phyloP scores from a whole-genome alignment of 2,888 invertebrate species.

The Camptogramma bilineatum region DNA sequence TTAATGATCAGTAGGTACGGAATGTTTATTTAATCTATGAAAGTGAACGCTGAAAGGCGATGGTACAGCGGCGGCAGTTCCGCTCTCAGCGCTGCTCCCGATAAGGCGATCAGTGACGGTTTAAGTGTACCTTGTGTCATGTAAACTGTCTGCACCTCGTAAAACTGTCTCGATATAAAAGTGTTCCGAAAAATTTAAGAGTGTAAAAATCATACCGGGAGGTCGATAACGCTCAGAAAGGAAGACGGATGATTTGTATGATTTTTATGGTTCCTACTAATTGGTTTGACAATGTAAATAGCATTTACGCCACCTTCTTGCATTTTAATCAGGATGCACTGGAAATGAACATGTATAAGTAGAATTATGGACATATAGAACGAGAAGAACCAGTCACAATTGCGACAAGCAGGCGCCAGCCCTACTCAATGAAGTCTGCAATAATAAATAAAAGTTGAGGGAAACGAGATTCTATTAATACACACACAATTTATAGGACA shows the following conservation, averaged over 20 bases:
- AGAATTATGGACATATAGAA: constrained; percentile 76
- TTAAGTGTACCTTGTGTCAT: constrained; percentile 58
- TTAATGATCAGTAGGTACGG: constrained; percentile 31
- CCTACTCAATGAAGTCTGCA: constrained; percentile 77
- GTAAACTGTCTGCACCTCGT: constrained; percentile 74
- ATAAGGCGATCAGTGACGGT: constrained; percentile 59
- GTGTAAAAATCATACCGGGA: constrained; percentile 62
- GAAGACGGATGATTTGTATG: constrained; percentile 74
- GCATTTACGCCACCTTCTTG: constrained; percentile 72
- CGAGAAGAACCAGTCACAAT: constrained; percentile 82
- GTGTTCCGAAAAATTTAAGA: constrained; percentile 65
- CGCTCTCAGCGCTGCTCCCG: constrained; percentile 47
- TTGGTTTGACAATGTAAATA: constrained; percentile 79
- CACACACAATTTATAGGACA: constrained; percentile 54
- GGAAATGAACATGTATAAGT: constrained; percentile 74
- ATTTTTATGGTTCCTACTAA: constrained; percentile 78
- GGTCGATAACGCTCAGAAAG: constrained; percentile 67
- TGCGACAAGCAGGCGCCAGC: constrained; percentile 79
- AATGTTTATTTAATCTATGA: constrained; percentile 44
- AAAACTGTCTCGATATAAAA: constrained; percentile 72
- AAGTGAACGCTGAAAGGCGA: constrained; percentile 44
- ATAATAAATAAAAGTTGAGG: constrained; percentile 77
- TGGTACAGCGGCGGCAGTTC: constrained; percentile 34
- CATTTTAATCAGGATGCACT: constrained; percentile 78
- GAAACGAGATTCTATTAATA: constrained; percentile 70